Conservation (phyloP, 2,888 invertebrate genomes). For the Trachelus stipa region DNA sequence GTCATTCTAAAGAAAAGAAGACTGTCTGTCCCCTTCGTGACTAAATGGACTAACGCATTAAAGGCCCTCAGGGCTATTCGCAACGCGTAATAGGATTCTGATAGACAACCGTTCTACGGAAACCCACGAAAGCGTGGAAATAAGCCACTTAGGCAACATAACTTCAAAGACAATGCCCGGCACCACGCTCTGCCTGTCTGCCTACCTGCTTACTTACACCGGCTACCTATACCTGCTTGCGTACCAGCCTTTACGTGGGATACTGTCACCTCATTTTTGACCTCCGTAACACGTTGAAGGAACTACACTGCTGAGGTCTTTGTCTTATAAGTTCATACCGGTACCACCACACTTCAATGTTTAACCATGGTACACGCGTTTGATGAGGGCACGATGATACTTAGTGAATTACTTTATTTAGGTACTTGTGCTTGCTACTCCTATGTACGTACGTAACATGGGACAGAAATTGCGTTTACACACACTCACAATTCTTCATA, state of each 20-base stretch:
- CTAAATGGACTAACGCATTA: neutral
- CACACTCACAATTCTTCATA: neutral
- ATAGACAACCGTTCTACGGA: conserved; percentile 41
- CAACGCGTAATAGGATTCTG: conserved; percentile 25
- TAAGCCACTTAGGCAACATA: conserved; percentile 62
- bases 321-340: conserved; percentile 1
- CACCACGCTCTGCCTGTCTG: conserved; percentile 60
- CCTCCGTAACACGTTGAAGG: neutral
- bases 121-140: conserved; percentile 67
- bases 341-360: neutral
- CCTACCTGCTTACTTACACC: conserved; percentile 33
- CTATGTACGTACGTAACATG: neutral
- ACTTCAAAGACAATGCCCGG: conserved; percentile 63
- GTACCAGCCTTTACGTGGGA: conserved; percentile 33
- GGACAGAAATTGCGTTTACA: neutral
- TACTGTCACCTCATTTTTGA: conserved; percentile 48
- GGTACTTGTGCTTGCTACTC: neutral
- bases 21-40: neutral
- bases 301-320: conserved; percentile 1
- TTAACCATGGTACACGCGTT: neutral
- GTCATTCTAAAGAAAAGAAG: neutral
- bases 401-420: neutral
- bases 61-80: conserved; percentile 4
- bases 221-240: conserved; percentile 31
- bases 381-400: neutral